Evolutionary conservation across 2,113 vertebrate species (phyloP).

Genomic region (Trematocara macrostoma): DNA sequence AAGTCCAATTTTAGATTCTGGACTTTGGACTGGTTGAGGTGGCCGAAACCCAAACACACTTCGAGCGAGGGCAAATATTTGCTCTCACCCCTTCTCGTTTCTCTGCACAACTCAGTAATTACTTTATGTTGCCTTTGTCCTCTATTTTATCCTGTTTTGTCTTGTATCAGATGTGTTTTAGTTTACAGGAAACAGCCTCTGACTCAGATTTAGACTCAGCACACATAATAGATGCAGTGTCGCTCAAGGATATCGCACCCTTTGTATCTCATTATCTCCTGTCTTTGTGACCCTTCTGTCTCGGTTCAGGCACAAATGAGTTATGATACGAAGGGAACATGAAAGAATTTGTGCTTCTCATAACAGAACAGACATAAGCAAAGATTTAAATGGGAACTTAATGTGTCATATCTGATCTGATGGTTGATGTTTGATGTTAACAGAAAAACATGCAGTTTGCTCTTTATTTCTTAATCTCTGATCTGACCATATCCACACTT

Average conservation of each 20-base stretch:
- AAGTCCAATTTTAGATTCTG: background rate
- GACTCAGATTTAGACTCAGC: background rate
- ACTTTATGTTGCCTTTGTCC: background rate
- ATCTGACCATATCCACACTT: background rate
- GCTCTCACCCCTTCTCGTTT: constrained; percentile 1
- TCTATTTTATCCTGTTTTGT: constrained; percentile 19
- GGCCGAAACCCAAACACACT: constrained; percentile 66
- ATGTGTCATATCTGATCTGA: background rate
- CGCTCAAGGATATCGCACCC: background rate
- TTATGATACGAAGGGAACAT: background rate
- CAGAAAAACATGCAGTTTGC: background rate
- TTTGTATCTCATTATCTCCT: background rate
- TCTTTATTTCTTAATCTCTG: background rate
- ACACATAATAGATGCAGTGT: background rate
- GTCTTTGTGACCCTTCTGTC: background rate
- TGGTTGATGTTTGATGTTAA: background rate
- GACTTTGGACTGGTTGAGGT: constrained; percentile 46
- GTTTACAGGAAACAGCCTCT: constrained; percentile 13
- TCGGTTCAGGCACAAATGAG: background rate
- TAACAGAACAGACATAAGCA: background rate
- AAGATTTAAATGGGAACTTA: background rate
- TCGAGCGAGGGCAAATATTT: constrained; percentile 50
- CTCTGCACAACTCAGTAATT: background rate
- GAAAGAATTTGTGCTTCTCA: background rate
- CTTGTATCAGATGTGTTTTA: background rate